Conservation (phyloP, 2,888 invertebrate species). For the Periphyllus acericola region DNA sequence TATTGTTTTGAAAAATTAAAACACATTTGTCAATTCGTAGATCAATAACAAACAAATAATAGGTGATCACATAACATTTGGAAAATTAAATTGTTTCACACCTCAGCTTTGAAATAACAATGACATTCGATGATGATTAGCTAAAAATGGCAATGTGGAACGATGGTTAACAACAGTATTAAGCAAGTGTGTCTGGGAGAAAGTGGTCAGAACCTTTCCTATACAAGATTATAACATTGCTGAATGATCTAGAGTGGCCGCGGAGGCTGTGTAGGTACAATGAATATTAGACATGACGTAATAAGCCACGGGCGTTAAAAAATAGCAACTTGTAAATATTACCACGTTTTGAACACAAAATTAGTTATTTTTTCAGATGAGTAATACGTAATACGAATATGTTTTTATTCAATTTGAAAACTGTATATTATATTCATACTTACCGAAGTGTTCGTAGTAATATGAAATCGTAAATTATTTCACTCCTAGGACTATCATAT, state of each 20-base stretch:
- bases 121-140: conserved; percentile 47
- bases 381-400: background rate
- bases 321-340: background rate
- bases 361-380: background rate
- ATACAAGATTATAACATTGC: conserved; percentile 42
- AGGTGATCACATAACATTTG: background rate
- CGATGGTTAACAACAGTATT: conserved; percentile 46
- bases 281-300: conserved; percentile 43
- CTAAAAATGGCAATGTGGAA: conserved; percentile 58
- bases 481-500: too few relatives aligned
- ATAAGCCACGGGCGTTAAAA: conserved; percentile 20
- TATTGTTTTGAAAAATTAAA: too few relatives aligned
- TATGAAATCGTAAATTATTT: too few relatives aligned
- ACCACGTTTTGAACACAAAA: background rate
- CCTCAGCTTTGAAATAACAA: conserved; percentile 11
- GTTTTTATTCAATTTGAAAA: background rate
- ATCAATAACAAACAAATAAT: background rate
- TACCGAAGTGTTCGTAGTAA: too few relatives aligned
- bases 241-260: conserved; percentile 53
- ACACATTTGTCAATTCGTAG: background rate
- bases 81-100: background rate
- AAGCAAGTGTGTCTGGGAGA: conserved; percentile 57
- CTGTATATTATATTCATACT: too few relatives aligned
- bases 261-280: conserved; percentile 35
- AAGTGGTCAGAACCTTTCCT: conserved; percentile 61